Evolutionary conservation across 1,140 invertebrate species (phyloP).

Genomic region (Neotoxoptera formosana): DNA sequence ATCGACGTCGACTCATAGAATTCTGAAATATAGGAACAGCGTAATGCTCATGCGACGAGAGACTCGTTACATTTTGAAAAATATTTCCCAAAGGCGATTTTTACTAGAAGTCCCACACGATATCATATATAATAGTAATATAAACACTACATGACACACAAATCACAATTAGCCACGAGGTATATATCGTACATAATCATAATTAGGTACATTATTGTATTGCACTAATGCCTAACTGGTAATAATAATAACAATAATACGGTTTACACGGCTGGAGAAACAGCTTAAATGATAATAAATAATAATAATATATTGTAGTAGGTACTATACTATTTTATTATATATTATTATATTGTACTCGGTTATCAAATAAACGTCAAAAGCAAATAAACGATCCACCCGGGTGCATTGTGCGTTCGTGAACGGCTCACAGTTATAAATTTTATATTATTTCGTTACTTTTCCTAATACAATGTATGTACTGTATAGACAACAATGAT

Average conservation of each 20-base stretch:
- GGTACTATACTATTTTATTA: no score
- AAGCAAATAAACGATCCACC: constrained; percentile 3
- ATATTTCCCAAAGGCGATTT: not conserved
- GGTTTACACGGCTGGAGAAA: not conserved
- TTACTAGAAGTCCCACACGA: not conserved
- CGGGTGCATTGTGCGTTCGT: not conserved
- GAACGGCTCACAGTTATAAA: constrained; percentile 18
- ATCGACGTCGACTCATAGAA: not conserved
- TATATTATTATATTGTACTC: not conserved
- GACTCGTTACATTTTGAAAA: not conserved
- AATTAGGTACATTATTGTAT: not conserved
- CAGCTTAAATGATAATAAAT: not conserved
- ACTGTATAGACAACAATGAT: constrained; percentile 5
- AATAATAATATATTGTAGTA: not conserved
- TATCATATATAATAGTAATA: not conserved
- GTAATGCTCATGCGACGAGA: not conserved
- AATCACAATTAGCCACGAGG: no score
- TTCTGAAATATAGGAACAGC: not conserved
- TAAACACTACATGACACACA: not conserved
- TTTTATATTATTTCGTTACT: constrained; percentile 44
- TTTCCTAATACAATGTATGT: constrained; percentile 13
- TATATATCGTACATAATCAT: not conserved
- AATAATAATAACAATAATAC: not conserved
- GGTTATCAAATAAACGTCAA: constrained; percentile 33
- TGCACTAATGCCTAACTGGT: not conserved